phyloP scores from a whole-genome alignment of 2,113 vertebrate species.

The Halcyon malimbica region DNA sequence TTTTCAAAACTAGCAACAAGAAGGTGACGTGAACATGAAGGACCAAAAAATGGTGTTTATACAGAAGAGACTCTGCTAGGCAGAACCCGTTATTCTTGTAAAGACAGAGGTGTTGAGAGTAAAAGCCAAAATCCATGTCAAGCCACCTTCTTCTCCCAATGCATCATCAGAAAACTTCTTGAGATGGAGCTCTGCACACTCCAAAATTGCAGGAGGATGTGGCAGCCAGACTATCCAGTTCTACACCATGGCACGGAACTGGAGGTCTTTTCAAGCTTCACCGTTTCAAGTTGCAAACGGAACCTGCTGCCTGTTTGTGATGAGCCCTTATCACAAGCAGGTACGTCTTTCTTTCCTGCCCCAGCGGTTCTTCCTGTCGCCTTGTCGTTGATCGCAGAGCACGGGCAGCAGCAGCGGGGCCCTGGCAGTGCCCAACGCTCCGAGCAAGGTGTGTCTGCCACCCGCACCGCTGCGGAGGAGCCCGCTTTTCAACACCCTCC shows the following conservation, averaged over 20 bases:
- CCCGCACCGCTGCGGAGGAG: fast-evolving
- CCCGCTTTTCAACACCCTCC: fast-evolving
- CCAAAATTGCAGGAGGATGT: fast-evolving
- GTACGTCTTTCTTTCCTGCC: neutral
- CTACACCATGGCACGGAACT: fast-evolving
- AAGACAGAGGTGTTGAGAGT: neutral
- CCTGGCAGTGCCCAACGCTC: fast-evolving
- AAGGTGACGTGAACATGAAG: neutral
- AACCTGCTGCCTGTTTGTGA: too few relatives aligned
- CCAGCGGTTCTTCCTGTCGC: fast-evolving
- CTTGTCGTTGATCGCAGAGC: fast-evolving
- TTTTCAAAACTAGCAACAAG: neutral
- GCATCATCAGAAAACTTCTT: neutral
- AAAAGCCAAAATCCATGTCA: neutral
- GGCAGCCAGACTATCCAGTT: neutral
- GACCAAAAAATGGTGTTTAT: fast-evolving
- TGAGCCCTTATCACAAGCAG: neutral
- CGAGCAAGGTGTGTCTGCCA: fast-evolving
- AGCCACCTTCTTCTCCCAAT: neutral
- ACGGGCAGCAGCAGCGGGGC: fast-evolving
- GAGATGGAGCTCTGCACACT: fast-evolving
- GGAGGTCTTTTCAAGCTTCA: neutral
- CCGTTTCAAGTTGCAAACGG: neutral
- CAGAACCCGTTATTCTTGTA: neutral
- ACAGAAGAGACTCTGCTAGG: neutral